Base-by-base conservation (phyloP, 2,113 vertebrate genomes). In the Limanda limanda region DNA sequence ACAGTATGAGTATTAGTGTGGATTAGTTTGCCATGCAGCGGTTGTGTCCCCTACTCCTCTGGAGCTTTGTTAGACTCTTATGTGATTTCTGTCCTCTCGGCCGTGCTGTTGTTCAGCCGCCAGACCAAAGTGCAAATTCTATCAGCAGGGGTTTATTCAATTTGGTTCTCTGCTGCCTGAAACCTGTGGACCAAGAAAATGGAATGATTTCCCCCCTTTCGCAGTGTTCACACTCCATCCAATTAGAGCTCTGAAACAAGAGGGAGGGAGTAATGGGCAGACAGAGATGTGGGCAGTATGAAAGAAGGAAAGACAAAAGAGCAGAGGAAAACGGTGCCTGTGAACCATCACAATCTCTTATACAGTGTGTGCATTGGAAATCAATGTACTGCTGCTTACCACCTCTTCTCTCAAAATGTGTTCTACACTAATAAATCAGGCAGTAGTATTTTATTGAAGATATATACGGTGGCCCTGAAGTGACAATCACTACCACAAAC, bases 121-220 rank as follows among this genome's bases (percentile, higher is more conserved):
- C 85, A 74, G 71, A 86, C 68, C 70, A 83, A 90, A 88, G 82
- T 70, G 83, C 73, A 85, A 85, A 90, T 89, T 91, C 77, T 82
- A 82, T 90, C 89, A 91, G 61, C 83, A 37, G 42, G 84, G 77
- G 66, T 79, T 88, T 85, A 88, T 89, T 88, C 70, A 85, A 80
- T 89, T 81, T 69, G 57, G 62, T 54, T 73, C 45, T 75, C 40
- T 47, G 17, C 72, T 40, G 64, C 68, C 78, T 78, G 80, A 76
- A 90, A 89, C 69, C 80, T 78, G 78, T 68, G 71, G 68, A 83
- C 72, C 81, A 73, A 85, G 73, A 85, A 54, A 89, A 83, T 85
- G 24, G 45, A 88, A 85, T 69, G 59, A 84, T 88, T 89, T 71
- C 17, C 21, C 31, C 67, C 40, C 57, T 83, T 83, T 87, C 61